These are phyloP conservation scores for Odontomyia ornata DNA, from an alignment of 2,888 invertebrate species.

Conservation along the genomic window DNA sequence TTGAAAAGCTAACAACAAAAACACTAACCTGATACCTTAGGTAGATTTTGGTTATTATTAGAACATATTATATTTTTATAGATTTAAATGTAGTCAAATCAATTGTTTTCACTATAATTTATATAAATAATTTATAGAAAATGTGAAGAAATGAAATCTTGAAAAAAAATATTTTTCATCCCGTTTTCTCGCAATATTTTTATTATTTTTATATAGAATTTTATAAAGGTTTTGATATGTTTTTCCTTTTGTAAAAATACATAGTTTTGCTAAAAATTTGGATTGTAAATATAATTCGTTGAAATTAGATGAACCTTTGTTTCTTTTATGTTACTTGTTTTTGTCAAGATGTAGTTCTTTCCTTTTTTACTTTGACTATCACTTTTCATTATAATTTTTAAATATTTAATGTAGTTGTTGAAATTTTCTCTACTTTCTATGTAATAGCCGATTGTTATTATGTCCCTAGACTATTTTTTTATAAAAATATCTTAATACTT, in stretches of 20 bases:
- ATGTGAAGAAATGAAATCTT: conserved; percentile 21
- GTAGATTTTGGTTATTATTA: conserved; percentile 34
- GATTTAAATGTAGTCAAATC: conserved; percentile 39
- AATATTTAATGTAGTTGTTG: conserved; percentile 21
- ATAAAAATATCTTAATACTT: conserved; percentile 4
- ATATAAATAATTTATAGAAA: conserved; percentile 41
- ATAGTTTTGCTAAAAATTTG: conserved; percentile 31
- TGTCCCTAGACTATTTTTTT: conserved; percentile 37
- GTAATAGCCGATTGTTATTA: conserved; percentile 26
- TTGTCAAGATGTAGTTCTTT: neutral
- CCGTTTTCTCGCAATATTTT: conserved; percentile 42
- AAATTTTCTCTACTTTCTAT: neutral
- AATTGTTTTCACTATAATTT: conserved; percentile 38
- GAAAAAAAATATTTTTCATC: conserved; percentile 36
- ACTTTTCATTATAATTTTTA: neutral
- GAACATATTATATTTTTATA: conserved; percentile 41
- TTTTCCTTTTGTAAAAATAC: conserved; percentile 36
- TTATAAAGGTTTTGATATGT: conserved; percentile 41
- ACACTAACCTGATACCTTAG: conserved; percentile 38
- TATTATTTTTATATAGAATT: conserved; percentile 42
- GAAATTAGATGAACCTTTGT: conserved; percentile 20
- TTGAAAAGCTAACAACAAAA: conserved; percentile 34
- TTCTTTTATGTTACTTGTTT: conserved; percentile 4
- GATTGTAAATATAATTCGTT: conserved; percentile 42
- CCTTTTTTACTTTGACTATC: neutral